These are phyloP conservation scores for Sander lucioperca DNA, from an alignment of 2,113 vertebrate genomes.

Conservation along the genomic window DNA sequence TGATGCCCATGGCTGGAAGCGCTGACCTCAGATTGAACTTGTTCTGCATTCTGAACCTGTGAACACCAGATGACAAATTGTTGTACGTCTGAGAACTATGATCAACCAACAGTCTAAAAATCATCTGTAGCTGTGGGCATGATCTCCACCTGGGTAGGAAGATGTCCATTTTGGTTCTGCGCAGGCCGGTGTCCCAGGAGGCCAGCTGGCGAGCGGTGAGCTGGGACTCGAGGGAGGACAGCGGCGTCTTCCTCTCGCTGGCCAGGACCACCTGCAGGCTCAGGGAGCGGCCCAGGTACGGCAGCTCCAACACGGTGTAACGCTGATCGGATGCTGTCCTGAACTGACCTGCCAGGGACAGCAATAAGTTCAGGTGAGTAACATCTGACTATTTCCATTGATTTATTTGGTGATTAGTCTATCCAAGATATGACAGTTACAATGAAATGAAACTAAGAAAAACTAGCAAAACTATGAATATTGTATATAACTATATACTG, in stretches of 20 bases:
- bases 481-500: not conserved
- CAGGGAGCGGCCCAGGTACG: conserved; percentile 85
- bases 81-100: not conserved
- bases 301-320: conserved; percentile 87
- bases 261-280: conserved; percentile 90
- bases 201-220: conserved; percentile 85
- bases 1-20: conserved; percentile 88
- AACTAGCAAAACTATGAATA: no score
- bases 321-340: conserved; percentile 80
- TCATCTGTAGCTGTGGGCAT: fast-evolving
- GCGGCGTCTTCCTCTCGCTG: conserved; percentile 80
- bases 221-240: conserved; percentile 85
- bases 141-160: conserved; percentile 90
- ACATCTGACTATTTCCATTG: not conserved
- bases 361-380: not conserved
- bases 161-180: conserved; percentile 89
- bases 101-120: not conserved
- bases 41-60: conserved; percentile 91
- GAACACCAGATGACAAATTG: not conserved
- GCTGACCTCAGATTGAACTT: conserved; percentile 89
- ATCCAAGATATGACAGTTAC: no score
- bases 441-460: no score
- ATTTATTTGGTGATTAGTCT: not conserved
- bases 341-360: conserved; percentile 86
- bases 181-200: conserved; percentile 86